Conservation (phyloP, 2,797 vertebrate genomes). For the Takifugu rubripes region DNA sequence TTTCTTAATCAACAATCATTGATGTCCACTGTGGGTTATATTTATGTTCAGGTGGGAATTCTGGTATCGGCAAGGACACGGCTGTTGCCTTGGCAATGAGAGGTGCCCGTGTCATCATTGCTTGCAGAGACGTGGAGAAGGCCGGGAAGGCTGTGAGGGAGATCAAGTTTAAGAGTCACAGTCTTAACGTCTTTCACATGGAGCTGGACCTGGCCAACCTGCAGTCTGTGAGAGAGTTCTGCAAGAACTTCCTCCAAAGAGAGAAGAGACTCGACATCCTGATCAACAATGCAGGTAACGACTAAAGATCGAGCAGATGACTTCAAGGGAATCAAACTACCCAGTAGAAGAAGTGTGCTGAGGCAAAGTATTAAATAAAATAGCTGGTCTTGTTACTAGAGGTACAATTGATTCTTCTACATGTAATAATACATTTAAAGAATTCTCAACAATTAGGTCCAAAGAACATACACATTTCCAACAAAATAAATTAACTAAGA, state of each 20-base stretch:
- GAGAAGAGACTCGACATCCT: constrained; percentile 80
- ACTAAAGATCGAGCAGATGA: no score
- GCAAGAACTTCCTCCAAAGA: constrained; percentile 69
- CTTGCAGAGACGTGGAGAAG: constrained; percentile 69
- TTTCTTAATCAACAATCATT: neutral
- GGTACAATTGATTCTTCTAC: no score
- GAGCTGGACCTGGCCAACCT: constrained; percentile 78
- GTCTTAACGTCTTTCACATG: constrained; percentile 72
- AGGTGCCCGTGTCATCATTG: constrained; percentile 78
- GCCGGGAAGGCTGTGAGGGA: constrained; percentile 71
- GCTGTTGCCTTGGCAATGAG: constrained; percentile 74
- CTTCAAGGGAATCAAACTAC: no score
- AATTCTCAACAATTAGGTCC: no score
- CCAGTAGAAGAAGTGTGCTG: no score
- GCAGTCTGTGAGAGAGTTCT: constrained; percentile 73
- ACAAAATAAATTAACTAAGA: no score
- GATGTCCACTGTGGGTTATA: no score
- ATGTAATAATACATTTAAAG: no score
- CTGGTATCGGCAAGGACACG: constrained; percentile 79
- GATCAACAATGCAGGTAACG: constrained; percentile 79
- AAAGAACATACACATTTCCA: no score
- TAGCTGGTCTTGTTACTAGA: no score
- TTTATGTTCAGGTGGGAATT: constrained; percentile 70
- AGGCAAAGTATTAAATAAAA: no score
- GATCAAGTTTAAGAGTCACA: constrained; percentile 74